phyloP scores from a whole-genome alignment of 2,797 vertebrate genomes.

The Anguilla anguilla region DNA sequence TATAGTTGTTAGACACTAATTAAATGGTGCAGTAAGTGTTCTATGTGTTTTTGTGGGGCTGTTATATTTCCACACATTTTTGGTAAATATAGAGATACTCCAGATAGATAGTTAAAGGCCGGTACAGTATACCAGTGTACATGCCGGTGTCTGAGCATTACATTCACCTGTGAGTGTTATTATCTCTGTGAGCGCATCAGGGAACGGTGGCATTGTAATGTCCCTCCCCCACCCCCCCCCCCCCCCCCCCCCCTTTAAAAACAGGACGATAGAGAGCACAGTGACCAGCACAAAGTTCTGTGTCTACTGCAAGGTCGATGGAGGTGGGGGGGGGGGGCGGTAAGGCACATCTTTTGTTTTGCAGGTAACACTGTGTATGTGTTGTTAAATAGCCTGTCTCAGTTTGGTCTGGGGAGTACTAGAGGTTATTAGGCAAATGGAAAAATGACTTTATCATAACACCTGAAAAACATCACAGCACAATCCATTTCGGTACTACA shows the following conservation, averaged over 20 bases:
- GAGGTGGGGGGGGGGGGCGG: constrained; percentile 69
- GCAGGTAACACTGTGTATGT: not conserved
- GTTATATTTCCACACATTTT: not conserved
- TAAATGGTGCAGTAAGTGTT: not conserved
- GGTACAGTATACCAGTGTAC: not conserved
- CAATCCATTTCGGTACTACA: not conserved
- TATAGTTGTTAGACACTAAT: not conserved
- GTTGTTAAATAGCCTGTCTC: constrained; percentile 34
- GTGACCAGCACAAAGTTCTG: constrained; percentile 75
- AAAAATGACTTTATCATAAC: constrained; percentile 43
- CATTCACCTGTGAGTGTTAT: not conserved
- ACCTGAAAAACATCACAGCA: constrained; percentile 35
- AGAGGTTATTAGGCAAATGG: constrained; percentile 40
- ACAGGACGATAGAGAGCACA: constrained; percentile 80
- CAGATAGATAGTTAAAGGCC: not conserved
- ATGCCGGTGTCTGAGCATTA: not conserved
- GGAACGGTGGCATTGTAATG: constrained; percentile 83
- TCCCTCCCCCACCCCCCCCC: constrained; percentile 30
- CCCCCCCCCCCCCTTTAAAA: constrained; percentile 67
- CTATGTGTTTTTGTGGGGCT: constrained; percentile 33
- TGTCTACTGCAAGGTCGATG: constrained; percentile 80
- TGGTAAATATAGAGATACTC: not conserved
- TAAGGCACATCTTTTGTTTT: not conserved
- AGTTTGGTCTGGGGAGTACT: constrained; percentile 31
- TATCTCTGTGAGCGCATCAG: constrained; percentile 58